These are phyloP conservation scores for Oncopeltus fasciatus DNA, from an alignment of 1,140 invertebrate genomes.

Conservation along the genomic window DNA sequence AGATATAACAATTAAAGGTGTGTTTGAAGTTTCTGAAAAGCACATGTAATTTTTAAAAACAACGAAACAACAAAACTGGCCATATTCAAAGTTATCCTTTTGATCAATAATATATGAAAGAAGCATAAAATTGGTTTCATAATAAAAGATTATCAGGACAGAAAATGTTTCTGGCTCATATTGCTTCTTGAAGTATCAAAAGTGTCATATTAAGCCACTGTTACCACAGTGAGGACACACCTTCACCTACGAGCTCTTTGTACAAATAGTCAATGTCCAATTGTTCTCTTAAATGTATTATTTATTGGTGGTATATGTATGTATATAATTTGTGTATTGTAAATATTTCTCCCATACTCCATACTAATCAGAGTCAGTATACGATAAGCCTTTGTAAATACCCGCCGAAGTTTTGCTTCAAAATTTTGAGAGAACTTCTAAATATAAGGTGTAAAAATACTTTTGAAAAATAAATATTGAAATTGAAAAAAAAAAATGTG, in stretches of 20 bases:
- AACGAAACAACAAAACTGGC: too few relatives aligned
- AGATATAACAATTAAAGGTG: not conserved
- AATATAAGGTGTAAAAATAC: not conserved
- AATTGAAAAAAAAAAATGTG: not conserved
- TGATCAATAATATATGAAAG: too few relatives aligned
- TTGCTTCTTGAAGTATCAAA: too few relatives aligned
- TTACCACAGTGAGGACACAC: too few relatives aligned
- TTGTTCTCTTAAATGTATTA: not conserved
- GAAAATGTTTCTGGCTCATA: too few relatives aligned
- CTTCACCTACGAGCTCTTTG: not conserved
- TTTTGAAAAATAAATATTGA: not conserved
- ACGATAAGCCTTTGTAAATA: conserved; percentile 8
- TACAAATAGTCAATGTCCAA: not conserved
- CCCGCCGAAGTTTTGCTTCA: not conserved
- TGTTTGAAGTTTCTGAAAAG: not conserved
- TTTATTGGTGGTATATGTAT: conserved; percentile 8
- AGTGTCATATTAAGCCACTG: too few relatives aligned
- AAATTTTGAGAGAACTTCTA: not conserved
- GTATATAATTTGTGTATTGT: not conserved
- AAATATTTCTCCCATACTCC: not conserved
- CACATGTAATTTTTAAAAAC: too few relatives aligned
- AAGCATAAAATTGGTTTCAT: too few relatives aligned
- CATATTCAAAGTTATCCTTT: too few relatives aligned
- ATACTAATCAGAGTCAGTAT: not conserved
- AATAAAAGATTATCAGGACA: too few relatives aligned